These are phyloP conservation scores for Conistra vaccinii DNA, from an alignment of 2,888 invertebrate genomes.

Conservation along the genomic window DNA sequence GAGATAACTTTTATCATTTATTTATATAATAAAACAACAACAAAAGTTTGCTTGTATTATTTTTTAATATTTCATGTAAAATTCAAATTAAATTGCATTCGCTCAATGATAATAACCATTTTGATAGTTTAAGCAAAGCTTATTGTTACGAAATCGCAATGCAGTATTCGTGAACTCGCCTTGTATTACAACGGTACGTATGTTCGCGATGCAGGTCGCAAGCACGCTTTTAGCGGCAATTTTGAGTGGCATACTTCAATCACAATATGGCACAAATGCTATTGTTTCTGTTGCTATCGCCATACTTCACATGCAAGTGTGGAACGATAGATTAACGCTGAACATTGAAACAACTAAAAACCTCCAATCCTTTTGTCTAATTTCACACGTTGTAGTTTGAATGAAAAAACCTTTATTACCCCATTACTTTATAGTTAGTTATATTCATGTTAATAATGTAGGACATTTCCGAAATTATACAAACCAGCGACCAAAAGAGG, in stretches of 20 bases:
- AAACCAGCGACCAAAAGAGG: constrained; percentile 3
- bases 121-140: constrained; percentile 36
- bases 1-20: not conserved
- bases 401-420: not conserved
- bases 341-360: not conserved
- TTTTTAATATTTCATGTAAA: constrained; percentile 3
- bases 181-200: constrained; percentile 46
- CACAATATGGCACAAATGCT: constrained; percentile 25
- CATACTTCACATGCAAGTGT: constrained; percentile 8
- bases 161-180: constrained; percentile 65
- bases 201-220: constrained; percentile 59
- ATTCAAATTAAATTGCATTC: constrained; percentile 20
- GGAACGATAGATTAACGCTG: not conserved
- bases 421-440: not conserved
- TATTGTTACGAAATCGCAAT: constrained; percentile 65
- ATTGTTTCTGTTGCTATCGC: constrained; percentile 21
- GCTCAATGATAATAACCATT: constrained; percentile 33
- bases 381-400: not conserved
- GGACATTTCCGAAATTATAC: constrained; percentile 11
- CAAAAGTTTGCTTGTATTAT: not conserved
- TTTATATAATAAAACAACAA: not conserved
- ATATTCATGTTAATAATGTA: not conserved
- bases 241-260: constrained; percentile 39
- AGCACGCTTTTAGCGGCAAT: constrained; percentile 44
- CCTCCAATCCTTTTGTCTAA: not conserved